Conservation (phyloP, 2,113 vertebrate species). For the Eurypyga helias region DNA sequence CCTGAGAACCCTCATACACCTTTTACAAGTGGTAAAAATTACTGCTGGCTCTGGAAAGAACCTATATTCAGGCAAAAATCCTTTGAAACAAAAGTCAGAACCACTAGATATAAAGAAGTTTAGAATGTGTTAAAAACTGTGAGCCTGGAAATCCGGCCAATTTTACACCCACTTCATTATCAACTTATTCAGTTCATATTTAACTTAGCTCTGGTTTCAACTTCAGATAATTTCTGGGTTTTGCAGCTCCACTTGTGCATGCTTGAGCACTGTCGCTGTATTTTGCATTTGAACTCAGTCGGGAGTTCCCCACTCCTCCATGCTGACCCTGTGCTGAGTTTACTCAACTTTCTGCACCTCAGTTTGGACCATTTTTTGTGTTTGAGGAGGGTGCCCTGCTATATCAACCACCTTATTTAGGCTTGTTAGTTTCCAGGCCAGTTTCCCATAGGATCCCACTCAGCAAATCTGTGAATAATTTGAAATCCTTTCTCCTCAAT, state of each 20-base stretch:
- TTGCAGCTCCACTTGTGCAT: background rate
- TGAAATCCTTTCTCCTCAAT: background rate
- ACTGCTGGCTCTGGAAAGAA: background rate
- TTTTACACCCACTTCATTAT: background rate
- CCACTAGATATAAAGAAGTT: background rate
- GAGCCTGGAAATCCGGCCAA: background rate
- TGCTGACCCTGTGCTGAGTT: background rate
- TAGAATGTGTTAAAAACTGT: background rate
- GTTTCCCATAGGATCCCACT: background rate
- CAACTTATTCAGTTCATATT: background rate
- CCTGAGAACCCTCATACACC: background rate
- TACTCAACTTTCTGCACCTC: background rate
- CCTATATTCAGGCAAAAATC: background rate
- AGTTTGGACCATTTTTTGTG: background rate
- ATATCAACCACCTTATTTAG: background rate
- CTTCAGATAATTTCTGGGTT: background rate
- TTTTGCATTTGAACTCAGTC: background rate
- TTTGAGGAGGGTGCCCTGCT: background rate
- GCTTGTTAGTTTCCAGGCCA: background rate
- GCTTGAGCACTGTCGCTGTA: background rate
- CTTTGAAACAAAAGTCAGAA: background rate
- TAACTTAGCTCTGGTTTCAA: background rate
- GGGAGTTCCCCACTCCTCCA: background rate
- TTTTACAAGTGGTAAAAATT: background rate
- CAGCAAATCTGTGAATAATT: background rate